Evolutionary conservation across 2,797 vertebrate species (phyloP), one percentile per base, ranked within the genome.

Genomic region (Pseudochromis fuscus): DNA sequence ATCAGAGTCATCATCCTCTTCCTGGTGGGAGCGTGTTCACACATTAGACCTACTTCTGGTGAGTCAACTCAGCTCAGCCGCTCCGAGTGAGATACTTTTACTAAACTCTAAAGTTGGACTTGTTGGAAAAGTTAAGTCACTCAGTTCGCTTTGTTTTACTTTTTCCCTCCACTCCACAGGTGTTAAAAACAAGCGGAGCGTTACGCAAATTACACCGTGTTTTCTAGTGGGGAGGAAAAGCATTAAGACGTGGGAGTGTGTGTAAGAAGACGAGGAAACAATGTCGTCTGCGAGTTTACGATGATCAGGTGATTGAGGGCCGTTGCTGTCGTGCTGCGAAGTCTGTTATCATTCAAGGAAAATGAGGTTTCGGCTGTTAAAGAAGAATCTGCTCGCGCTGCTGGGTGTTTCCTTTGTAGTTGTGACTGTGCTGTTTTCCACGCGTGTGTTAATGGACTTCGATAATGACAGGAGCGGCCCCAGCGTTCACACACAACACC

Each of bases 321-420:
- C 52, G 0, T 6, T 24, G 37, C 49, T 46, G 28, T 67, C 42
- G 27, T 42, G 0, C 7, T 24, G 7, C 5, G 4, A 23, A 21
- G 68, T 62, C n/a, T 27, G 28, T 8, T 38, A 13, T 38, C 30
- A 37, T 38, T 38, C 3, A 18, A 6, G 25, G 11, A 93, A 89
- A 79, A 95, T 95, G 94, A 93, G 93, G 87, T 68, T 93, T 30
- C 88, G 93, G 65, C 65, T 94, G 48, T 38, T 87, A 6, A 92
- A 85, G 9, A 91, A 72, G 84, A 94, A 94, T 27, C 21, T 90
- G 37, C 78, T 94, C 4, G 78, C 42, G 24, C 74, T 94, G 23
- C 13, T 94, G 19, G 80, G 71, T 11, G 64, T 91, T 50, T 69
- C 77, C 16, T 59, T 90, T 0, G 64, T 92, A 0, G 45, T 93